Evolutionary conservation across 2,888 invertebrate species (phyloP), one percentile per base, ranked within the genome.

Genomic region (Tolmerus cingulatus): DNA sequence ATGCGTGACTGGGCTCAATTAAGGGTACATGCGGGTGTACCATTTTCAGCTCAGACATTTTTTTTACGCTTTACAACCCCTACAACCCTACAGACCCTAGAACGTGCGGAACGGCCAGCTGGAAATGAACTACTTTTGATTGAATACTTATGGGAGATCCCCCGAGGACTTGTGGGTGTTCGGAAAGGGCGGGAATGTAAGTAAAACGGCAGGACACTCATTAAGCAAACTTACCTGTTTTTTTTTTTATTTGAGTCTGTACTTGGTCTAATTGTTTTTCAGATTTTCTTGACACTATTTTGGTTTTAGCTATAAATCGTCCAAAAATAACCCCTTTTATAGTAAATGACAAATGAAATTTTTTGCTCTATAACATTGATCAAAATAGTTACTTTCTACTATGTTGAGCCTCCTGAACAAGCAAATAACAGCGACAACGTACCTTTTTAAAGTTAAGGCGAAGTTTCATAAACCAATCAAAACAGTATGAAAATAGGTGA

Each of bases 1-100:
- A 43, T 81, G 81, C 81, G 81, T 81, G 81, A 81, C 81, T 55
- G 46, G 27, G 51, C 23, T 30, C 81, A 81, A 81, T 81, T 81
- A 81, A 81, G 43, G 55, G 23, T 30, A 27, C 55, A 43, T 27
- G 46, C 46, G 81, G 81, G 81, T 81, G 81, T 81, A 51, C 81
- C 81, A 81, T 19, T 81, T 81, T 81, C 81, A 81, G 81, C 23
- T 51, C 2, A 51, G n/a, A 34, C n/a, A 51, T 30, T 81, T 81
- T 40, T 27, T 81, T 30, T 12, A 16, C 16, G 30, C 30, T 46
- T 12, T 19, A 46, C 46, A 81, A 34, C n/a, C 46, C 27, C 51
- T 14, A 40, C 16, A 40, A 9, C 12, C 40, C 40, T 43, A 43
- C 12, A 9, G 9, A 8, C 23, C 34, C 14, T 37, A 76, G 37